Evolutionary conservation across 2,797 vertebrate species (phyloP).

Genomic region (Phylloscopus collybita): DNA sequence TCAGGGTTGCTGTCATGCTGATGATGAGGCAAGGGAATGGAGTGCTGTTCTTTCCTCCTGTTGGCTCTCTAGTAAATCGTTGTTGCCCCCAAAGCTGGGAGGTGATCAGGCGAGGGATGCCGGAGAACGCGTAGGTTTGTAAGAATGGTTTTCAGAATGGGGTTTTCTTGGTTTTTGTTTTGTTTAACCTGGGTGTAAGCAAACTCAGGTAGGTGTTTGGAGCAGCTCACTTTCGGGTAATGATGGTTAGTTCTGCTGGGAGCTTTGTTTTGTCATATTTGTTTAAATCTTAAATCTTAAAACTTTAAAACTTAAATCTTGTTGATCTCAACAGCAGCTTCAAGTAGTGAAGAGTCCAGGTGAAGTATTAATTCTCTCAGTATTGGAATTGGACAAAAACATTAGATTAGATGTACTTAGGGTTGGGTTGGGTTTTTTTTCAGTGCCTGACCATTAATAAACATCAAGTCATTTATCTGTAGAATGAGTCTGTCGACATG

Average conservation of each 20-base stretch:
- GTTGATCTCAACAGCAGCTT: not conserved
- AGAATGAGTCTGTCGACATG: not conserved
- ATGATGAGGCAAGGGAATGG: no score
- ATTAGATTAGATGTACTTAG: not conserved
- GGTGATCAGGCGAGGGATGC: not conserved
- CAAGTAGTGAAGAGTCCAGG: not conserved
- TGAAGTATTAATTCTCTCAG: not conserved
- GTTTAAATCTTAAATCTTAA: not conserved
- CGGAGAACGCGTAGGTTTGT: fast-evolving
- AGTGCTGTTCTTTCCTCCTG: not conserved
- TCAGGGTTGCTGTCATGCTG: fast-evolving
- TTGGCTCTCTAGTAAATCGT: not conserved
- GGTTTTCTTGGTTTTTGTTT: not conserved
- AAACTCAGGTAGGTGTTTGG: not conserved
- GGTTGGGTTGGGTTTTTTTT: not conserved
- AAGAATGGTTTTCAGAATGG: not conserved
- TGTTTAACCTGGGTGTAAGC: not conserved
- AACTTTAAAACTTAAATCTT: not conserved
- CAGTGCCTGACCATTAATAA: not conserved
- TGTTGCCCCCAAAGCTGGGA: fast-evolving
- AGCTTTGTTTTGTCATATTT: not conserved
- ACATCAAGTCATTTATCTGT: not conserved
- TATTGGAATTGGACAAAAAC: not conserved
- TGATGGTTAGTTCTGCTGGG: not conserved
- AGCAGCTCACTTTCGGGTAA: not conserved